These are phyloP conservation scores for Podarcis siculus DNA, from an alignment of 2,797 vertebrate species.

Conservation along the genomic window DNA sequence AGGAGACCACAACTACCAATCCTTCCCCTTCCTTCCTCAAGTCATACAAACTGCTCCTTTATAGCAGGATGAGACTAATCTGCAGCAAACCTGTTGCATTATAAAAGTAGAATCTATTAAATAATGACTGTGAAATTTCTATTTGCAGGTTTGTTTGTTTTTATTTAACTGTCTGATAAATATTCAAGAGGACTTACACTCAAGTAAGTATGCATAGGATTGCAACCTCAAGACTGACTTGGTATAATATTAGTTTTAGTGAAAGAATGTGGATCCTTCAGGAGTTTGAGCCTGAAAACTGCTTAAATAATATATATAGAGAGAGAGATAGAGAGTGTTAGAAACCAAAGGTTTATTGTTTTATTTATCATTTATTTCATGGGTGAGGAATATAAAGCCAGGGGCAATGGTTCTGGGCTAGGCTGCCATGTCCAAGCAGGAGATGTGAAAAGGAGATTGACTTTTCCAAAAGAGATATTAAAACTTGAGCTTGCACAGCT, in stretches of 20 bases:
- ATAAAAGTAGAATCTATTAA: too few species aligned
- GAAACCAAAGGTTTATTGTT: constrained; percentile 8
- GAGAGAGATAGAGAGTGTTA: not conserved
- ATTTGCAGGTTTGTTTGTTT: too few species aligned
- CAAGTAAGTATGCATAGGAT: too few species aligned
- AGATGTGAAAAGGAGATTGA: not conserved
- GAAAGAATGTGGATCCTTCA: not conserved
- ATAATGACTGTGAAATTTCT: too few species aligned
- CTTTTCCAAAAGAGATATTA: constrained; percentile 10
- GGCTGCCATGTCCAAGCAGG: not conserved
- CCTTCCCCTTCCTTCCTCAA: too few species aligned
- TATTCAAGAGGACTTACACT: not conserved
- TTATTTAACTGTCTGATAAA: not conserved
- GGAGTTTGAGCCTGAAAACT: not conserved
- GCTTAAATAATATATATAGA: not conserved
- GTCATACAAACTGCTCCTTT: not conserved
- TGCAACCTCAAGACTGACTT: not conserved
- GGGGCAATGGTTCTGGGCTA: not conserved
- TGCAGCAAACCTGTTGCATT: not conserved
- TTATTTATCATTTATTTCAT: not conserved
- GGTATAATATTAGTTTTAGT: not conserved
- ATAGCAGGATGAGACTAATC: not conserved
- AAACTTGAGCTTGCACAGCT: not conserved
- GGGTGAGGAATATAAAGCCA: not conserved
- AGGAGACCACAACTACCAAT: not conserved